Evolutionary conservation across 1,140 invertebrate genomes (phyloP).

Genomic region (Pseudomyrmex dendroicus): DNA sequence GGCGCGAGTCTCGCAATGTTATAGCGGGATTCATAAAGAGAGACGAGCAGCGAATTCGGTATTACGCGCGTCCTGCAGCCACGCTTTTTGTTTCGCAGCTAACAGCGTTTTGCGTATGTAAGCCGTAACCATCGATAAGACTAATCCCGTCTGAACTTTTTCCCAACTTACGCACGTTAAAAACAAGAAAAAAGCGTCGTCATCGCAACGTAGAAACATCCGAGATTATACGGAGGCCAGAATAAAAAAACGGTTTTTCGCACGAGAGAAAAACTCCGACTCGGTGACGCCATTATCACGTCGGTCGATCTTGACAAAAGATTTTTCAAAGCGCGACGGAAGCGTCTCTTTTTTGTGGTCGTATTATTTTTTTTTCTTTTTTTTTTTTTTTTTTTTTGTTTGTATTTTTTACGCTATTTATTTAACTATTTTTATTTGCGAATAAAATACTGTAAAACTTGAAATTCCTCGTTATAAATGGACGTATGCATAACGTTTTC

Average conservation of each 20-base stretch:
- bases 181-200: not conserved
- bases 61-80: slow-evolving; percentile 1
- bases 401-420: not conserved
- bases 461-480: not conserved
- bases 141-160: slow-evolving; percentile 54
- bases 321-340: slow-evolving; percentile 4
- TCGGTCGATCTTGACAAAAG: slow-evolving; percentile 5
- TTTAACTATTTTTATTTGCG: not conserved
- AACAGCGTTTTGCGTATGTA: slow-evolving; percentile 59
- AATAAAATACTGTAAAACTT: not conserved
- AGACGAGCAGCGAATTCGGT: slow-evolving; percentile 45
- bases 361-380: slow-evolving; percentile 20
- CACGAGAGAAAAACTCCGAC: not conserved
- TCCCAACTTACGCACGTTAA: not conserved
- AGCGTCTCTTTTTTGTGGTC: not conserved
- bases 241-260: slow-evolving; percentile 27
- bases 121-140: slow-evolving; percentile 62
- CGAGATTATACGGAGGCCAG: slow-evolving; percentile 34
- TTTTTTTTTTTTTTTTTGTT: not conserved
- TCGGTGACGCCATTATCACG: slow-evolving; percentile 25
- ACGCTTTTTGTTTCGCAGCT: slow-evolving; percentile 38
- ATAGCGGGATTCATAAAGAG: not conserved
- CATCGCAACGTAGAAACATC: slow-evolving; percentile 17
- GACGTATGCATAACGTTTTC: not conserved
- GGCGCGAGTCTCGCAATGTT: slow-evolving; percentile 4